A percentile compares a stretch with the other conserved stretches of the same genome.
phyloP scores from a whole-genome alignment of 2,888 invertebrate genomes.

The Cerceris rybyensis region DNA sequence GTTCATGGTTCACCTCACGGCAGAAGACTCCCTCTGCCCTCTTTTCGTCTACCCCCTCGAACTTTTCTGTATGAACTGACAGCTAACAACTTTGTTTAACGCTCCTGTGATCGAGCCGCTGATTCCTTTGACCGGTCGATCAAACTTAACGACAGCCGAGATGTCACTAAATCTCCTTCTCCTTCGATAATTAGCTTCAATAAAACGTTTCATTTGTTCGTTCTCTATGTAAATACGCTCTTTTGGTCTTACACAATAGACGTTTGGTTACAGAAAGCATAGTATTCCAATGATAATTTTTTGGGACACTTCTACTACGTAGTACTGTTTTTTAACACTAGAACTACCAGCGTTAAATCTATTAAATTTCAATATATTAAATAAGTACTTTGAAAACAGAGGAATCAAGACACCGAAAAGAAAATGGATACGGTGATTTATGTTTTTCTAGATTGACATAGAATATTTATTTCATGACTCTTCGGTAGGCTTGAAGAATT shows the following conservation, averaged over 20 bases:
- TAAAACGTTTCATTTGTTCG: not conserved
- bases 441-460: too few relatives aligned
- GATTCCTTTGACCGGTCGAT: slow-evolving; percentile 72
- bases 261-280: too few relatives aligned
- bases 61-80: slow-evolving; percentile 51
- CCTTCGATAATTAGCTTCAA: slow-evolving; percentile 16
- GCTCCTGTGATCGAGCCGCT: slow-evolving; percentile 67
- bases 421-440: too few relatives aligned
- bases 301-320: too few relatives aligned
- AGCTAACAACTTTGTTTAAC: slow-evolving; percentile 69
- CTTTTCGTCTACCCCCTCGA: slow-evolving; percentile 48
- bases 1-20: slow-evolving; percentile 71
- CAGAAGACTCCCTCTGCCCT: slow-evolving; percentile 62
- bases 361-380: too few relatives aligned
- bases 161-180: slow-evolving; percentile 26
- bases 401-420: too few relatives aligned
- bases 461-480: too few relatives aligned
- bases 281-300: too few relatives aligned
- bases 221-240: not conserved
- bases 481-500: too few relatives aligned
- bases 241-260: not conserved
- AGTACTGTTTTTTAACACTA: too few relatives aligned
- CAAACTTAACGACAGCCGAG: slow-evolving; percentile 38
- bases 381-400: too few relatives aligned
- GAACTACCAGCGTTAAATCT: too few relatives aligned